phyloP scores from a whole-genome alignment of 2,113 vertebrate species.

The Pollachius pollachius region DNA sequence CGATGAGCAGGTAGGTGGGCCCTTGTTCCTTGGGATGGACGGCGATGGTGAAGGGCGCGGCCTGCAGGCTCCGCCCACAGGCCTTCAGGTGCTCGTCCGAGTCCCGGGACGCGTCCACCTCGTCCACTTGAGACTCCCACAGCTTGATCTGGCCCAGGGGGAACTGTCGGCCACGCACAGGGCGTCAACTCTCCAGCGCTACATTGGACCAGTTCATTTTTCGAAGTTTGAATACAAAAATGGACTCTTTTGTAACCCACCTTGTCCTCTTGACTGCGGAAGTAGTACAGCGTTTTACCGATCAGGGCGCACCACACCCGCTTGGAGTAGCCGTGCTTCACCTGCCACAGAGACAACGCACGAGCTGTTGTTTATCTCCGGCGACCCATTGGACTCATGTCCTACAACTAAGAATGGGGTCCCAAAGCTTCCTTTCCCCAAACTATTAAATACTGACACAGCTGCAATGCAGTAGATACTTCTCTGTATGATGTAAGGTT shows the following conservation, averaged over 20 bases:
- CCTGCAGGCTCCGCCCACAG: constrained; percentile 77
- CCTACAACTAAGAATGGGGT: neutral
- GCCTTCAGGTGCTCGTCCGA: constrained; percentile 86
- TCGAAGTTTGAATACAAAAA: neutral
- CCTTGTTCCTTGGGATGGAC: constrained; percentile 89
- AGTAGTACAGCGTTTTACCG: constrained; percentile 91
- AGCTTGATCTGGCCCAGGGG: constrained; percentile 95
- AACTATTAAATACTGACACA: too few species aligned
- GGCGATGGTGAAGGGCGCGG: constrained; percentile 81
- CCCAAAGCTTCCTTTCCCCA: too few species aligned
- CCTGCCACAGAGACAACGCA: constrained; percentile 65
- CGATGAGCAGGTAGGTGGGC: constrained; percentile 88
- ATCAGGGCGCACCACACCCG: constrained; percentile 91
- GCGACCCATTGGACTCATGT: neutral
- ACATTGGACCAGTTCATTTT: neutral
- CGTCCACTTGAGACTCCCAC: constrained; percentile 89
- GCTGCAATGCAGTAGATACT: too few species aligned
- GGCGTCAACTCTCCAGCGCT: neutral
- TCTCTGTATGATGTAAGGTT: too few species aligned
- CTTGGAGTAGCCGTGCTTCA: constrained; percentile 95
- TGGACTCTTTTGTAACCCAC: constrained; percentile 54
- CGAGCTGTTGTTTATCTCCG: too few species aligned
- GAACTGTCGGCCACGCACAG: constrained; percentile 73
- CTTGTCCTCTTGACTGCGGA: constrained; percentile 96
- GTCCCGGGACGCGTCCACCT: constrained; percentile 87